Base-by-base conservation (phyloP, 2,888 invertebrate species). In the Acleris cristana region DNA sequence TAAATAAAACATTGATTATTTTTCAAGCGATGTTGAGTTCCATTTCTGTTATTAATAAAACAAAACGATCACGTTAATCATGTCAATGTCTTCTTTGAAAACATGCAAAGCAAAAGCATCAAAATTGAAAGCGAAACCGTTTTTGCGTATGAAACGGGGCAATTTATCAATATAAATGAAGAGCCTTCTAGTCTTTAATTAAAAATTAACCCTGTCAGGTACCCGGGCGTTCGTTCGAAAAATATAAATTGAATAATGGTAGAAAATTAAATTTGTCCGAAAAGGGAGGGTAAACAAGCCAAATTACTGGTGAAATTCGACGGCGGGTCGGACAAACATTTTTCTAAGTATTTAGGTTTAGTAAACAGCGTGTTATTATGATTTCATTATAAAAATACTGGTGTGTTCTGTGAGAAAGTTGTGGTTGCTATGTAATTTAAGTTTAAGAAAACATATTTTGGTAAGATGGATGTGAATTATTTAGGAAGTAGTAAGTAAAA, bases 161-260 rank as follows among this genome's bases (percentile, higher is more conserved):
- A 48, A 16, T 55, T 51, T 40, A 65, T 51, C 30, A 53, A 34
- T 34, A 54, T 62, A 45, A 52, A 67, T 49, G 52, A 23, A 57
- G 62, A 53, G 66, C 56, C 23, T 19, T 21, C 54, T 18, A 12
- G 23, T 57, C 18, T 61, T 67, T 68, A 67, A 70, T 70, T 70
- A 70, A 64, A 70, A 68, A 40, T 65, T 60, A 68, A 70, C 40
- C 48, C 57, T 18, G n/a, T 18, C 26, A 57, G 34, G 52, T 62
- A 62, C 61, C 52, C 52, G 57, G 45, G 18, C 48, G 26, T 62
- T 58, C 40, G 26, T 49, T 53, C 48, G 62, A 67, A 57, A 66
- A 62, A 48, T 58, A 19, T 19, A 63, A 67, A 58, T 54, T 58
- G 48, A 67, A 63, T 63, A 34, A 58, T 58, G 52, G 26, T 10